Evolutionary conservation across 2,888 invertebrate species (phyloP).

Genomic region (Boloria selene): DNA sequence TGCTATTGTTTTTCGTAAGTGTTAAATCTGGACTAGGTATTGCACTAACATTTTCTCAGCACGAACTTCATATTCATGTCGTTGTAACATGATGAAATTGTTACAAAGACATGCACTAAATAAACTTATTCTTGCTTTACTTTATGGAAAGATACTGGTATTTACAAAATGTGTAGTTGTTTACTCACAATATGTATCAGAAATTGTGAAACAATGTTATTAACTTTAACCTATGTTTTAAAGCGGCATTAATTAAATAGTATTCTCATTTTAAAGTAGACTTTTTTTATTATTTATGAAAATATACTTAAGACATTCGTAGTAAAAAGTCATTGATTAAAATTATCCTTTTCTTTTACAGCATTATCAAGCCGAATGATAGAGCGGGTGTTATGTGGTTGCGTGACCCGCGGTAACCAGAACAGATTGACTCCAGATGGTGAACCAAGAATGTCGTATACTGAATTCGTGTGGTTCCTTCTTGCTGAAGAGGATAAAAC

Average conservation of each 20-base stretch:
- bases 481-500: slow-evolving; percentile 99
- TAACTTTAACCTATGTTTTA: no score
- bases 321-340: not conserved
- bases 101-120: no score
- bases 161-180: no score
- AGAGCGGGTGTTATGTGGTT: slow-evolving; percentile 98
- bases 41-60: slow-evolving; percentile 14
- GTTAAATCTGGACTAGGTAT: not conserved
- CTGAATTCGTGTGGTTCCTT: slow-evolving; percentile 99
- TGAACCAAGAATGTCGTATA: slow-evolving; percentile 96
- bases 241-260: no score
- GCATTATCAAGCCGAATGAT: slow-evolving; percentile 98
- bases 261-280: not conserved
- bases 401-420: slow-evolving; percentile 92
- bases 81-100: not conserved
- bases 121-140: no score
- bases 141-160: no score
- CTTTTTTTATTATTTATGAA: not conserved
- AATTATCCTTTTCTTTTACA: slow-evolving; percentile 64
- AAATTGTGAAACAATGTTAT: no score
- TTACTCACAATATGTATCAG: no score
- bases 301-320: not conserved
- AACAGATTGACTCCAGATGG: slow-evolving; percentile 78
- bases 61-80: slow-evolving; percentile 1
- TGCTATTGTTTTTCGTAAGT: not conserved